Percentiles rank a stretch among this genome's conserved stretches.
Conservation (phyloP, 30 jellyfish, hydroid and myxozoan species). For the Morbakka virulenta region DNA sequence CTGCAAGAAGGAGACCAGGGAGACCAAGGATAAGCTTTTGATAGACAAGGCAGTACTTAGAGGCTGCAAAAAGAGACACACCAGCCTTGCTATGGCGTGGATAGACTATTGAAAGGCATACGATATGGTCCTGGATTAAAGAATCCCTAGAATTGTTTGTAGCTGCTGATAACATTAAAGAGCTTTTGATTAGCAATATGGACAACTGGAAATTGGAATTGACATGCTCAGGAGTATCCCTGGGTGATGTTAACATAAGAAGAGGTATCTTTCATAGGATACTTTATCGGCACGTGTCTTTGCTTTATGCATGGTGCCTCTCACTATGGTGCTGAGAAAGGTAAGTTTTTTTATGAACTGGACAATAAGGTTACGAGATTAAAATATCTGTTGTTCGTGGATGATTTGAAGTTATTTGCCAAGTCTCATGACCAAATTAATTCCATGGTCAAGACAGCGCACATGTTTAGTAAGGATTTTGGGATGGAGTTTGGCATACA, state of each 20-base stretch:
- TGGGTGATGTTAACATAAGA: conserved; percentile 2
- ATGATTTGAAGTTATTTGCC: no score
- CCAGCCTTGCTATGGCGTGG: no score
- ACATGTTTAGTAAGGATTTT: not conserved
- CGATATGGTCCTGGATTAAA: not conserved
- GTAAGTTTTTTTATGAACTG: not conserved
- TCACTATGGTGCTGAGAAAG: not conserved
- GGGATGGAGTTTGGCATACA: no score
- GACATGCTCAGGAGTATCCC: no score
- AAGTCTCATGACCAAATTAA: no score
- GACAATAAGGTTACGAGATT: no score
- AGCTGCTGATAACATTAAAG: no score
- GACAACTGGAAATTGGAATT: no score
- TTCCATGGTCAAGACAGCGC: not conserved
- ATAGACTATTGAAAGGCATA: not conserved
- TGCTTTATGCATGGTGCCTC: not conserved
- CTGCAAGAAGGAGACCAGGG: not conserved
- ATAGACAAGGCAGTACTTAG: no score
- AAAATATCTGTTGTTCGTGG: no score
- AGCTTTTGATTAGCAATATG: no score
- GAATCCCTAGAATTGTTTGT: not conserved
- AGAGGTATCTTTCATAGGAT: not conserved
- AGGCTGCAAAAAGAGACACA: no score
- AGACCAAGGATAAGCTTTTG: not conserved
- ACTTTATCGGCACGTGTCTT: not conserved